A percentile compares a stretch with the other conserved stretches of the same genome.
phyloP scores from a whole-genome alignment of 1,140 invertebrate species.

The Mactra quadrangularis region DNA sequence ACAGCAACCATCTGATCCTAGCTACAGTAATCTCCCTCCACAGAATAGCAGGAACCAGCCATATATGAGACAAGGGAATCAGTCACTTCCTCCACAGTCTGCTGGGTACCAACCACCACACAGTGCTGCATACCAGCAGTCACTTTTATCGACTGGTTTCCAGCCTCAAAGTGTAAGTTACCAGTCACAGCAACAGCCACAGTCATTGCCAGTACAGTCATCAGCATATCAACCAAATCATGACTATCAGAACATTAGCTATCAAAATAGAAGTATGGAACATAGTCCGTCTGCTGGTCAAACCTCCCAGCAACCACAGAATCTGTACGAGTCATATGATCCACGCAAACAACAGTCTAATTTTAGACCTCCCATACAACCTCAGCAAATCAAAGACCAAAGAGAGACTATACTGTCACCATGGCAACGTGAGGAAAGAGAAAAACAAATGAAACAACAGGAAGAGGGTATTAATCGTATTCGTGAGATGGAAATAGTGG shows the following conservation, averaged over 20 bases:
- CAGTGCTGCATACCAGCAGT: slow-evolving; percentile 25
- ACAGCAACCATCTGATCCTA: slow-evolving; percentile 60
- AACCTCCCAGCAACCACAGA: slow-evolving; percentile 67
- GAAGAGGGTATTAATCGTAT: slow-evolving; percentile 71
- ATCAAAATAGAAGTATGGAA: slow-evolving; percentile 57
- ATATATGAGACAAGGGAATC: slow-evolving; percentile 38
- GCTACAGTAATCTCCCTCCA: slow-evolving; percentile 53
- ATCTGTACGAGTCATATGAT: slow-evolving; percentile 73
- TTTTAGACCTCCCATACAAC: slow-evolving; percentile 38
- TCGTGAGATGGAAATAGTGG: slow-evolving; percentile 77
- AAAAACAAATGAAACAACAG: slow-evolving; percentile 75
- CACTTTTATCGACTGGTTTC: neutral
- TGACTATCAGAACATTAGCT: slow-evolving; percentile 79
- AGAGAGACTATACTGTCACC: slow-evolving; percentile 69
- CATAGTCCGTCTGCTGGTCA: slow-evolving; percentile 63
- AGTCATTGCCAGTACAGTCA: slow-evolving; percentile 57
- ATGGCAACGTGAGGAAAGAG: slow-evolving; percentile 81
- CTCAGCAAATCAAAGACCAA: slow-evolving; percentile 59
- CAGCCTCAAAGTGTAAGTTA: slow-evolving; percentile 24
- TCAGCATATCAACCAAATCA: slow-evolving; percentile 67
- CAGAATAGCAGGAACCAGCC: slow-evolving; percentile 44
- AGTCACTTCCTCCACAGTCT: slow-evolving; percentile 47
- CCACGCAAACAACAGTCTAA: slow-evolving; percentile 49
- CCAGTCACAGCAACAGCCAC: slow-evolving; percentile 60
- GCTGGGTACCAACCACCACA: slow-evolving; percentile 40